Evolutionary conservation across 2,113 vertebrate species (phyloP), one percentile per base, ranked within the genome.

Genomic region (Dendrocopos noguchii): DNA sequence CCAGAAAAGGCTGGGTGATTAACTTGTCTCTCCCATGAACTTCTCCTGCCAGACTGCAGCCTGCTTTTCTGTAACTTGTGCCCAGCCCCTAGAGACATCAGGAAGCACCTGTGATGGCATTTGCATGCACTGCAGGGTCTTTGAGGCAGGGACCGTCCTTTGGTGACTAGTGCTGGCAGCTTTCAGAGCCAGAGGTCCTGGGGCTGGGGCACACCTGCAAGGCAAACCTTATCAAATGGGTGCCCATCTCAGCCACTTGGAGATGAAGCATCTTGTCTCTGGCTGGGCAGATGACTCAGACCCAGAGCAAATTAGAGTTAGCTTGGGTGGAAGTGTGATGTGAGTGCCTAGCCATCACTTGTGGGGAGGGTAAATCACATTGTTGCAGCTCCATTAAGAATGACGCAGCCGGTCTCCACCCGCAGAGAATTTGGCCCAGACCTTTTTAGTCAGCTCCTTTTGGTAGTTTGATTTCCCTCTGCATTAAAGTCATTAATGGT

Each of bases 251-350:
- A 93, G 87, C 60, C 61, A 59, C 61, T 78, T 0, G 1, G 39
- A 87, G 84, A 36, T 71, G 75, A 91, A 93, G 57, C 80, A 44
- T 75, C 20, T 74, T 68, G 50, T 95, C 65, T 91, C 76, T 64
- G 76, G 68, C 84, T 91, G 66, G 52, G 75, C 57, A 94, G 82
- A 95, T 94, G 96, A 94, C 64, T 94, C 94, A 94, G 87, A 92
- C 21, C 89, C 61, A 71, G 91, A 94, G 39, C 10, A 89, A 94
- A 92, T 85, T 85, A 93, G 89, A 78, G 57, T 68, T 91, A 83
- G 72, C 79, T 84, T 87, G 91, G 78, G 89, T 96, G 76, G 91
- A 94, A 93, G 75, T 67, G 91, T 85, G 89, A 89, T 92, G 78
- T 5, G 91, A 89, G 42, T 67, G 93, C 94, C 93, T 94, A 87